Conservation (phyloP, 2,888 invertebrate species). For the Philopedon plagiatum region DNA sequence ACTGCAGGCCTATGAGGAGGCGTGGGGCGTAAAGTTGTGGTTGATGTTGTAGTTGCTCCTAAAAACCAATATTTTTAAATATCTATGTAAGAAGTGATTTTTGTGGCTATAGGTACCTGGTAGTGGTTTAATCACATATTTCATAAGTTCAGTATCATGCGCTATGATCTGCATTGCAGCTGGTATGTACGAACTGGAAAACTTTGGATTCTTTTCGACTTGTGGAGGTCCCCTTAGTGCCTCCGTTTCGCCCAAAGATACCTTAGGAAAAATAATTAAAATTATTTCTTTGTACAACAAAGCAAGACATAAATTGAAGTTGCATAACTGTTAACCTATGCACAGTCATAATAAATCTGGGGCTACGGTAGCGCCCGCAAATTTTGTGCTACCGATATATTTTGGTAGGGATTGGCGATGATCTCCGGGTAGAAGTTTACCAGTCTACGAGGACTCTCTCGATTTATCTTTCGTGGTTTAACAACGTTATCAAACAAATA, state of each 20-base stretch:
- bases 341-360: too few species aligned
- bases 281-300: neutral
- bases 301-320: too few species aligned
- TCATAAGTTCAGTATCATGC: slow-evolving; percentile 75
- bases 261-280: slow-evolving; percentile 28
- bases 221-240: slow-evolving; percentile 59
- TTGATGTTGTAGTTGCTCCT: slow-evolving; percentile 54
- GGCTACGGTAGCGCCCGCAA: too few species aligned
- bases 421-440: too few species aligned
- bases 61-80: too few species aligned
- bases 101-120: slow-evolving; percentile 13
- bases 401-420: too few species aligned
- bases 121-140: slow-evolving; percentile 69
- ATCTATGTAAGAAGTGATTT: too few species aligned
- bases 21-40: slow-evolving; percentile 62
- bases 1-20: slow-evolving; percentile 66
- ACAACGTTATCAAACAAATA: too few species aligned
- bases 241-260: slow-evolving; percentile 30
- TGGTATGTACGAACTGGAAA: slow-evolving; percentile 76
- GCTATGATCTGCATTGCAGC: slow-evolving; percentile 79
- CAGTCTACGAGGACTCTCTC: too few species aligned
- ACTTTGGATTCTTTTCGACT: slow-evolving; percentile 70
- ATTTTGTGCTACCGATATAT: too few species aligned
- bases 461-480: too few species aligned
- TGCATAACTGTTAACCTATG: too few species aligned